Conservation (phyloP, 1,140 invertebrate species). For the Dreissena polymorpha region DNA sequence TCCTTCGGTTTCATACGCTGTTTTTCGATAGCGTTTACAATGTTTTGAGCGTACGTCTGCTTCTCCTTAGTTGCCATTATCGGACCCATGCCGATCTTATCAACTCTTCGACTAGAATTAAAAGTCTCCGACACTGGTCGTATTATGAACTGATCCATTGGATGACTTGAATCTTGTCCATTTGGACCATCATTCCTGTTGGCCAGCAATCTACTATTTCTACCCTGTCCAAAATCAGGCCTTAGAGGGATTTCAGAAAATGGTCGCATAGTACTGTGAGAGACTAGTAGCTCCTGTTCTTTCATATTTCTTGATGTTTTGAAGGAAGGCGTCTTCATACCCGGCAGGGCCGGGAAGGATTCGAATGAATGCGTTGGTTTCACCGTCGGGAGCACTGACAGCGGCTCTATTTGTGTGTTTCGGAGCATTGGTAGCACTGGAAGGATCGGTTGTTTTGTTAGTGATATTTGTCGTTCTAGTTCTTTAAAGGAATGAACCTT, state of each 20-base stretch:
- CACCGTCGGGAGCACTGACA: constrained; percentile 11
- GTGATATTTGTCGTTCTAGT: constrained; percentile 18
- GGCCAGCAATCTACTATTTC: constrained; percentile 28
- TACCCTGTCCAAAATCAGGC: constrained; percentile 6
- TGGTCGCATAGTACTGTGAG: constrained; percentile 3
- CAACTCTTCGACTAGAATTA: constrained; percentile 7
- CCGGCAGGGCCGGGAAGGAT: constrained; percentile 14
- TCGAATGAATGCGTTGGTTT: constrained; percentile 12
- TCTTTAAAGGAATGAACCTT: constrained; percentile 41
- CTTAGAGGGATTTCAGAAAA: constrained; percentile 50
- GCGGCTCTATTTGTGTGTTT: constrained; percentile 43
- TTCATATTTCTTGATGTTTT: neutral
- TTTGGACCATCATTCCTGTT: neutral
- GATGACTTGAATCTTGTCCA: neutral
- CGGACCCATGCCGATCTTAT: constrained; percentile 46
- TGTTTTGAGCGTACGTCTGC: constrained; percentile 36
- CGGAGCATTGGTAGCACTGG: constrained; percentile 28
- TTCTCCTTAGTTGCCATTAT: constrained; percentile 38
- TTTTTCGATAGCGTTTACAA: constrained; percentile 40
- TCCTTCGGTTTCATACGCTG: constrained; percentile 7
- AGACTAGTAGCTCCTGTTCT: neutral
- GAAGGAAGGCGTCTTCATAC: constrained; percentile 1
- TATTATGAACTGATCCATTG: neutral
- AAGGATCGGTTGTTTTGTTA: neutral
- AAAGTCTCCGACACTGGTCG: constrained; percentile 32